phyloP scores from a whole-genome alignment of 2,113 vertebrate genomes.

The Sinocyclocheilus rhinocerous region DNA sequence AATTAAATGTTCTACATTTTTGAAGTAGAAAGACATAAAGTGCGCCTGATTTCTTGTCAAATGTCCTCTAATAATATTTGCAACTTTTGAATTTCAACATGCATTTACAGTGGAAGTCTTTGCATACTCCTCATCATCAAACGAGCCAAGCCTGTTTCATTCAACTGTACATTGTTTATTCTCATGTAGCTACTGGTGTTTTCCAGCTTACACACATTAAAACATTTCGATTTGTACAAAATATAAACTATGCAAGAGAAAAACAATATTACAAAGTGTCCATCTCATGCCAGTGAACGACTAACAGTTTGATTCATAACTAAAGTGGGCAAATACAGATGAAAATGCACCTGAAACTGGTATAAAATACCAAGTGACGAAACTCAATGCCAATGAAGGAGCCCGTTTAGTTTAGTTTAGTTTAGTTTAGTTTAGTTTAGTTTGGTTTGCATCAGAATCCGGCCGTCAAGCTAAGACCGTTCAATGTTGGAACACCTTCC shows the following conservation, averaged over 20 bases:
- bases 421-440: too few species aligned
- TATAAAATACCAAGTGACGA: neutral
- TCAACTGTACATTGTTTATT: constrained; percentile 69
- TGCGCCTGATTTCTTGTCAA: too few species aligned
- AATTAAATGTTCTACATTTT: too few species aligned
- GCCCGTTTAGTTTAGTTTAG: neutral
- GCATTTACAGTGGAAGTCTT: too few species aligned
- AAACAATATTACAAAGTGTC: constrained; percentile 60
- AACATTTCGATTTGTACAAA: constrained; percentile 76
- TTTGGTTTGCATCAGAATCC: too few species aligned
- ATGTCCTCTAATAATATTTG: too few species aligned
- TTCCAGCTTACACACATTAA: constrained; percentile 68
- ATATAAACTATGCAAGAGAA: constrained; percentile 70
- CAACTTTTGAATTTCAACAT: too few species aligned
- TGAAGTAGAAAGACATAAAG: too few species aligned
- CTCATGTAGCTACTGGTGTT: constrained; percentile 49
- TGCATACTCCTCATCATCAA: neutral
- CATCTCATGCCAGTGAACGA: constrained; percentile 56
- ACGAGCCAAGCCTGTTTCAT: neutral
- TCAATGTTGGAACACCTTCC: neutral
- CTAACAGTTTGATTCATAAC: constrained; percentile 14
- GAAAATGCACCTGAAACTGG: neutral
- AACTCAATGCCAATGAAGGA: neutral
- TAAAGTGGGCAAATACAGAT: constrained; percentile 6
- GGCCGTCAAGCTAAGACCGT: too few species aligned